A percentile compares a stretch with the other conserved stretches of the same genome.
Evolutionary conservation across 2,113 vertebrate species (phyloP).

Genomic region (Aphyosemion australe): DNA sequence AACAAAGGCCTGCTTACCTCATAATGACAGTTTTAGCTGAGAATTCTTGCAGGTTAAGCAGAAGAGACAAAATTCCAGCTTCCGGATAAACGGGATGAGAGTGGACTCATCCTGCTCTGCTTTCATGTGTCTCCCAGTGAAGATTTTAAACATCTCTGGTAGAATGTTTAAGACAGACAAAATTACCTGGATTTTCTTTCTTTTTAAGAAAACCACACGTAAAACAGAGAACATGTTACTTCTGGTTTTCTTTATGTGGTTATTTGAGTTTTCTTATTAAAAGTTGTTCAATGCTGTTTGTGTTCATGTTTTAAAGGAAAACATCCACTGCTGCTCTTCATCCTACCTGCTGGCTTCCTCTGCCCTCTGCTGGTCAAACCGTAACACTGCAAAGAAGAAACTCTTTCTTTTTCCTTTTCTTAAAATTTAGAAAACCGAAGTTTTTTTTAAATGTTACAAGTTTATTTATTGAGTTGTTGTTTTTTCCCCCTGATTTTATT

Average conservation of each 20-base stretch:
- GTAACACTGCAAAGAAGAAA: not conserved
- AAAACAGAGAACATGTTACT: not conserved
- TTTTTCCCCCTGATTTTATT: no score
- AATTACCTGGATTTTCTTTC: not conserved
- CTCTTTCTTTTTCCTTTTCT: not conserved
- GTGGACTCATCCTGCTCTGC: conserved; percentile 26
- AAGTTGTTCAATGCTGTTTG: no score
- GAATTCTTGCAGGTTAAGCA: conserved; percentile 63
- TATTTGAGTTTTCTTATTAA: no score
- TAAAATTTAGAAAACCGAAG: no score
- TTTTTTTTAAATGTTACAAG: no score
- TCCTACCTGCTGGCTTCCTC: conserved; percentile 4
- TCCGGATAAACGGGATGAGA: conserved; percentile 45
- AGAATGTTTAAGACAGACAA: not conserved
- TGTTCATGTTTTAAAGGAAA: no score
- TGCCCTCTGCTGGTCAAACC: conserved; percentile 50
- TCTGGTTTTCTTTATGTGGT: no score
- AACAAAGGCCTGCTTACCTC: conserved; percentile 70
- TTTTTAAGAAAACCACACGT: not conserved
- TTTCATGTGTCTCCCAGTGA: conserved; percentile 15
- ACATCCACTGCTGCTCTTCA: no score
- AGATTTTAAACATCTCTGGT: not conserved
- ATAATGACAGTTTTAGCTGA: conserved; percentile 61
- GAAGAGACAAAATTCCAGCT: conserved; percentile 58
- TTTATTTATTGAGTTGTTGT: no score